Percentiles rank a stretch among this genome's conserved stretches.
Evolutionary conservation across 92 coral and sea anemone genomes (phyloP).

Genomic region (Plumapathes pennacea): DNA sequence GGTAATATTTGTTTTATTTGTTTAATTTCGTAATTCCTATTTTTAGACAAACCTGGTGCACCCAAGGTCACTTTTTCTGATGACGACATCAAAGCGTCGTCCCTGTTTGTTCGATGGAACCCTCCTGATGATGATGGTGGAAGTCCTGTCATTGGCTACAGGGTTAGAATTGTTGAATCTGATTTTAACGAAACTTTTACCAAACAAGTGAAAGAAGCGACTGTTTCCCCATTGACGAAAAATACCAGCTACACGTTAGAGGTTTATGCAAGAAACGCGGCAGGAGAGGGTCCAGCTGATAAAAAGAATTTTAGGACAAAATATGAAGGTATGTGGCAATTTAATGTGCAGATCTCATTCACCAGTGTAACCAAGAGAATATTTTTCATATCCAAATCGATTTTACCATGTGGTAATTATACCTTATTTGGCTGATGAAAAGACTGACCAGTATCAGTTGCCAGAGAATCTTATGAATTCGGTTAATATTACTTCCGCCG

Average conservation of each 20-base stretch:
- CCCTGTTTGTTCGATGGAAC: slow-evolving; percentile 10
- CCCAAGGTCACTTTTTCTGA: neutral
- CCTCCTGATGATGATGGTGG: slow-evolving; percentile 30
- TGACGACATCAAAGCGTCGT: slow-evolving; percentile 7
- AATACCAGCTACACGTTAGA: slow-evolving; percentile 2
- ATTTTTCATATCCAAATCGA: too few species aligned
- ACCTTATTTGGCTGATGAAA: too few species aligned
- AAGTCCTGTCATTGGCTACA: slow-evolving; percentile 18
- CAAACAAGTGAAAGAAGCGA: neutral
- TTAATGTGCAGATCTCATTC: too few species aligned
- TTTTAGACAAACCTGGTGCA: neutral
- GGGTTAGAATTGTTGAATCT: neutral
- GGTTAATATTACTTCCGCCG: too few species aligned
- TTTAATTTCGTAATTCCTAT: too few species aligned
- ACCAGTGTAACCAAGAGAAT: too few species aligned
- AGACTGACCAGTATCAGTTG: too few species aligned
- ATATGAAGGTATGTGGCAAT: neutral
- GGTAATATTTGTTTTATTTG: too few species aligned
- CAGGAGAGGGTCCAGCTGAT: slow-evolving; percentile 6
- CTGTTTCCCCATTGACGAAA: neutral
- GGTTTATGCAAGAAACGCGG: slow-evolving; percentile 17
- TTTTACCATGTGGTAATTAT: too few species aligned
- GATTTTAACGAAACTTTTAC: neutral
- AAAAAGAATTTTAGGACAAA: neutral
- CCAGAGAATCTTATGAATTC: too few species aligned